These are phyloP conservation scores for Hydropsyche betteni DNA, from an alignment of 2,888 invertebrate species.

Conservation along the genomic window DNA sequence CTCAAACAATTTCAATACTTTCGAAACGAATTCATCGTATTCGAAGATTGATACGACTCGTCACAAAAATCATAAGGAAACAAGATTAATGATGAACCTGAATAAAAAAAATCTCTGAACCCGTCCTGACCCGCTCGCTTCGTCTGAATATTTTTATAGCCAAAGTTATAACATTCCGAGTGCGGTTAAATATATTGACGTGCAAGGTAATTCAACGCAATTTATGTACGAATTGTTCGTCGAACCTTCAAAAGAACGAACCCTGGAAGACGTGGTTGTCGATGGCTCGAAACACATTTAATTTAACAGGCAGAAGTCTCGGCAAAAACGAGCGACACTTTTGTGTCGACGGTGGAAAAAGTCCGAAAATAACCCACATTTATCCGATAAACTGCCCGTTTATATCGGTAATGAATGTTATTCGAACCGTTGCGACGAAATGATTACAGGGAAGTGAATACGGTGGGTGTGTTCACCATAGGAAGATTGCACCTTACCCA, in stretches of 20 bases:
- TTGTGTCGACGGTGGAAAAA: no score
- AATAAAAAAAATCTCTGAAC: not conserved
- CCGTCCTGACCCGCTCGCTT: conserved; percentile 1
- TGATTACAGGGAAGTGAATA: conserved; percentile 24
- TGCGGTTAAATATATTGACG: conserved; percentile 32
- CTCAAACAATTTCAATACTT: not conserved
- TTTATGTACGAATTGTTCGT: conserved; percentile 39
- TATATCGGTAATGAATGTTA: conserved; percentile 16
- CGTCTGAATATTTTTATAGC: conserved; percentile 35
- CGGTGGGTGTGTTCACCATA: conserved; percentile 28
- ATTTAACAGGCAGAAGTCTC: not conserved
- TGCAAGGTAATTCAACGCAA: conserved; percentile 33
- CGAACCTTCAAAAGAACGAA: not conserved
- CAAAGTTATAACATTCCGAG: conserved; percentile 33
- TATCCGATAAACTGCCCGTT: conserved; percentile 8
- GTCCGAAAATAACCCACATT: no score
- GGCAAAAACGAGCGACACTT: no score
- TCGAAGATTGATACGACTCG: conserved; percentile 8
- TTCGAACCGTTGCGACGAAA: conserved; percentile 1
- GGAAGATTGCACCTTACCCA: conserved; percentile 28
- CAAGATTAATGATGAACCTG: not conserved
- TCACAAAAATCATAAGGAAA: not conserved
- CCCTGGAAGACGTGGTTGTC: not conserved
- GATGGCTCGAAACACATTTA: no score
- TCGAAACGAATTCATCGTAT: not conserved